These are phyloP conservation scores for Smutsia temminckii DNA, from an alignment of 2,797 vertebrate species.

Conservation along the genomic window DNA sequence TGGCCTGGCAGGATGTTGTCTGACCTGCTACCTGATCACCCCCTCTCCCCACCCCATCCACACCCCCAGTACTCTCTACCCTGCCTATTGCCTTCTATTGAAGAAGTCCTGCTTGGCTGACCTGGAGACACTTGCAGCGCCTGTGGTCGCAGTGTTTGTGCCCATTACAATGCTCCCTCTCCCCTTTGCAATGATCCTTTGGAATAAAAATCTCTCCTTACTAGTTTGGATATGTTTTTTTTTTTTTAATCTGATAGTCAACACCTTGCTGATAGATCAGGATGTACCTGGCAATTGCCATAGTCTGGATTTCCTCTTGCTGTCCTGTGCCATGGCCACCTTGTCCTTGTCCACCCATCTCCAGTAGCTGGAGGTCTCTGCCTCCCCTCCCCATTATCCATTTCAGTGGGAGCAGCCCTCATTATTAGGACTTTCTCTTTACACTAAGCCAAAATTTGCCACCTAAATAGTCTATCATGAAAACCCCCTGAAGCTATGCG, in stretches of 20 bases:
- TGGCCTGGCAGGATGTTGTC: background rate
- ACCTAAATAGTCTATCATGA: background rate
- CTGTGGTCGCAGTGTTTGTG: background rate
- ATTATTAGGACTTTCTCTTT: background rate
- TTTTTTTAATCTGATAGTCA: background rate
- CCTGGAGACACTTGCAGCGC: no score
- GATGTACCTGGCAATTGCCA: background rate
- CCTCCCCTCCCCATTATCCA: rapidly evolving
- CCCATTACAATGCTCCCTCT: background rate
- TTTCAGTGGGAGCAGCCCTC: no score
- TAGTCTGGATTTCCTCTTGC: background rate
- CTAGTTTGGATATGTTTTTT: background rate
- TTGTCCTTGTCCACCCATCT: no score
- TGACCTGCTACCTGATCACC: background rate
- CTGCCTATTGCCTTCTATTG: no score
- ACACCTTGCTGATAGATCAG: background rate
- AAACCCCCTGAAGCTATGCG: background rate
- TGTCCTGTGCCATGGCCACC: no score
- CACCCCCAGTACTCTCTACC: background rate
- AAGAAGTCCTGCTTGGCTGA: background rate
- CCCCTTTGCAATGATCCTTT: background rate
- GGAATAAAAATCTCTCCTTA: background rate
- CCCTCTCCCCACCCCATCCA: background rate
- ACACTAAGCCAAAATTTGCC: background rate
- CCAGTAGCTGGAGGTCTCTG: background rate